Evolutionary conservation across 2,797 vertebrate species (phyloP), one percentile per base, ranked within the genome.

Genomic region (Bovichtus variegatus): DNA sequence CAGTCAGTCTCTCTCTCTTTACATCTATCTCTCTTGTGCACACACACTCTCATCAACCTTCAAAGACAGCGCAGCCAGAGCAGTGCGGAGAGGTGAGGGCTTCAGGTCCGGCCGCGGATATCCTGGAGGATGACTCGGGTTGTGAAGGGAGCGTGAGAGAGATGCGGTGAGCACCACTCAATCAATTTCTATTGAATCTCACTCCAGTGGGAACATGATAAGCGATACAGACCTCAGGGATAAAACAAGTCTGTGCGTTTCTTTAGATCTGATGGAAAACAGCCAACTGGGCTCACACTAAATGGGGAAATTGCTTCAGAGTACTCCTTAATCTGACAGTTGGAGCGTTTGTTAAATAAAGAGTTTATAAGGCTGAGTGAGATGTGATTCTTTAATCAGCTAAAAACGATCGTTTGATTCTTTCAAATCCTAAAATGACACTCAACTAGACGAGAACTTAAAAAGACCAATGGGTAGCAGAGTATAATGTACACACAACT

Each of bases 171-270:
- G 83, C 82, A 87, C 53, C 87, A 74, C 82, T 88, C 85, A 90
- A 83, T 93, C 92, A 90, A 91, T 92, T 87, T 63, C 74, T 90
- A 85, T 86, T 91, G 84, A 89, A 83, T 88, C 53, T 61, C 78
- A 72, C 74, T 78, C 80, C 71, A 71, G 74, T 83, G 83, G 78
- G 78, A 91, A 86, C 73, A 81, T 69, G 78, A 85, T 78, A 82
- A 80, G 64, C 21, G 21, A 76, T 72, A 36, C 36, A 62, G 71
- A 72, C 73, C 64, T 31, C 1, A 41, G 62, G 78, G 60, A 85
- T 80, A 44, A 43, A 71, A 81, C 41, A 74, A 36, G 50, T 44
- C 60, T 21, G 41, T 25, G 74, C 29, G 74, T 81, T 81, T 71
- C 50, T 75, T 70, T 63, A 49, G 51, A 58, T 64, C 40, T 62